Evolutionary conservation across 2,113 vertebrate species (phyloP).

Genomic region (Eclectus roratus): DNA sequence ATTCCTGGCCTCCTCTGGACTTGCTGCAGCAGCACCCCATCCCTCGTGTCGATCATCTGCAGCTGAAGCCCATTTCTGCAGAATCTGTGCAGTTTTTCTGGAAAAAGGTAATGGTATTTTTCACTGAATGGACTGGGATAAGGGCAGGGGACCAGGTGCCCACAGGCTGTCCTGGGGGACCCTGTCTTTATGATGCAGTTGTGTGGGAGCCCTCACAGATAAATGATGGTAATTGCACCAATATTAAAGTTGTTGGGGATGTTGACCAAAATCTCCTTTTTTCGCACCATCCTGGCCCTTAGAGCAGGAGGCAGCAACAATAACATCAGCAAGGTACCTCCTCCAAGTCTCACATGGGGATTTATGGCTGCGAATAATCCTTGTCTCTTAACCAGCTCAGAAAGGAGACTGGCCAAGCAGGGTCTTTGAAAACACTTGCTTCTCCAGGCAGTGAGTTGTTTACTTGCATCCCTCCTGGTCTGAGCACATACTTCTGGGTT

Average conservation of each 20-base stretch:
- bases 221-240: fast-evolving
- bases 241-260: neutral
- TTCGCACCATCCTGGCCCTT: neutral
- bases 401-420: neutral
- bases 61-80: neutral
- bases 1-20: neutral
- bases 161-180: fast-evolving
- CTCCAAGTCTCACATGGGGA: neutral
- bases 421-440: neutral
- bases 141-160: neutral
- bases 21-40: neutral
- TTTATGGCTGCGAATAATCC: neutral
- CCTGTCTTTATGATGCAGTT: neutral
- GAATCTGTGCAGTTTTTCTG: neutral
- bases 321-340: neutral
- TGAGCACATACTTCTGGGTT: fast-evolving
- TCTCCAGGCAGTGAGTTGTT: neutral
- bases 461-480: neutral
- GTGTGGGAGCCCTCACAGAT: neutral
- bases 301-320: neutral
- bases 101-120: neutral
- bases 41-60: neutral
- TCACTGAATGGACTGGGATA: neutral
- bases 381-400: neutral
- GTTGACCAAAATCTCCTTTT: neutral